Evolutionary conservation across 2,888 invertebrate genomes (phyloP).

Genomic region (Glyphotaelius pellucidus): DNA sequence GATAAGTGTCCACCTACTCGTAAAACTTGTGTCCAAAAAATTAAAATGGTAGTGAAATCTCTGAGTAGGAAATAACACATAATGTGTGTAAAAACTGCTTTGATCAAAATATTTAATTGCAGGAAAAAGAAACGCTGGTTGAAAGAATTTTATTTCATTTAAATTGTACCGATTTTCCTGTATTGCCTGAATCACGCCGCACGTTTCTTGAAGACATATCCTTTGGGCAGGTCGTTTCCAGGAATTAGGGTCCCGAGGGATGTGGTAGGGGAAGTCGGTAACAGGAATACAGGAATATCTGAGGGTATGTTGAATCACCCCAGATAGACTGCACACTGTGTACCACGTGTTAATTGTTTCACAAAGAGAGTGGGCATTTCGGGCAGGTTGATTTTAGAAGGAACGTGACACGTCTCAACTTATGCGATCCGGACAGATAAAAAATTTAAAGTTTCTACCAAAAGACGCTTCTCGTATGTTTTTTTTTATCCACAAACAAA

Average conservation of each 20-base stretch:
- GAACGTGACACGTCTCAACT: not conserved
- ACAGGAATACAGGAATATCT: not conserved
- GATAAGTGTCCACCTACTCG: not conserved
- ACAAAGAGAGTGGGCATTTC: not conserved
- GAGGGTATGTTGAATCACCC: slow-evolving; percentile 16
- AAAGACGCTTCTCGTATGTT: not conserved
- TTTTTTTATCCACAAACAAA: not conserved
- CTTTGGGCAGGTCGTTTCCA: slow-evolving; percentile 18
- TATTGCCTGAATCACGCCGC: slow-evolving; percentile 14
- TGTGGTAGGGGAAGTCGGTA: slow-evolving; percentile 40
- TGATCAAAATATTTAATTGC: not conserved
- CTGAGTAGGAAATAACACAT: not conserved
- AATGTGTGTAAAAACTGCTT: not conserved
- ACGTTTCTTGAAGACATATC: slow-evolving; percentile 38
- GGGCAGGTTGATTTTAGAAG: not conserved
- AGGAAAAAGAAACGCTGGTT: not conserved
- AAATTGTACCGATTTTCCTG: slow-evolving; percentile 12
- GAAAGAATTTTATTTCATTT: not conserved
- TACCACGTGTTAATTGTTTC: slow-evolving; percentile 43
- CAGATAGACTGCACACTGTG: not conserved
- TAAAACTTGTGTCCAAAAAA: not conserved
- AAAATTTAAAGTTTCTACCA: not conserved
- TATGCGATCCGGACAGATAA: not conserved
- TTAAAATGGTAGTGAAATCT: not conserved
- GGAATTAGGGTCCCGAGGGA: slow-evolving; percentile 48